Conservation (phyloP, 1,140 invertebrate species). For the Cyclargus thomasi region DNA sequence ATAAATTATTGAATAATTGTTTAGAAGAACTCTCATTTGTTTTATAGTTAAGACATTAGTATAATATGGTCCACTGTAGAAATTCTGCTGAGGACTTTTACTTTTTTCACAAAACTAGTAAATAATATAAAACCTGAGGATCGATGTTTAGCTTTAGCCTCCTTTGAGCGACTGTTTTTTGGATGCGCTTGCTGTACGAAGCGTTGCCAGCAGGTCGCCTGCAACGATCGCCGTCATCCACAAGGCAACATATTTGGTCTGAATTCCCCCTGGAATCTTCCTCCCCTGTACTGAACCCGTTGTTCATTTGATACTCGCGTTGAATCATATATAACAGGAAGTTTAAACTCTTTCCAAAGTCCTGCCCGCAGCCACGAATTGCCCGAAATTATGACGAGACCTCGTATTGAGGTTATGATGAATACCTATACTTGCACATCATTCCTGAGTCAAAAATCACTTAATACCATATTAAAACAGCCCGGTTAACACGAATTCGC, state of each 20-base stretch:
- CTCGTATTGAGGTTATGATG: constrained; percentile 48
- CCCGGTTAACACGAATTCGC: constrained; percentile 27
- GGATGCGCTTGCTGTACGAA: constrained; percentile 96
- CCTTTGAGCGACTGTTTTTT: constrained; percentile 95
- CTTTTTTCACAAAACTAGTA: no score
- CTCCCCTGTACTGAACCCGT: constrained; percentile 93
- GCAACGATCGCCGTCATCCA: constrained; percentile 93
- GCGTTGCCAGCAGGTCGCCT: constrained; percentile 93
- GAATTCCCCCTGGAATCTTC: constrained; percentile 88
- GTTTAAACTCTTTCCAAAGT: constrained; percentile 43
- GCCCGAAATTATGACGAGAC: constrained; percentile 61
- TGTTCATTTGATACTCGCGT: constrained; percentile 79
- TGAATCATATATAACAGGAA: constrained; percentile 75
- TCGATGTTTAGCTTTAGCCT: constrained; percentile 93
- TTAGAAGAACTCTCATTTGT: no score
- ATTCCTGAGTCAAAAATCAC: constrained; percentile 44
- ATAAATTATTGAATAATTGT: no score
- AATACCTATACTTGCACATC: constrained; percentile 46
- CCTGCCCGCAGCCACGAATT: constrained; percentile 46
- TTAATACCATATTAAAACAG: constrained; percentile 37
- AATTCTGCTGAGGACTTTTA: no score
- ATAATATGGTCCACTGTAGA: no score
- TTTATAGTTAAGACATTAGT: no score
- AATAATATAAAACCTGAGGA: constrained; percentile 76
- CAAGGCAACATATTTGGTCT: constrained; percentile 95